These are phyloP conservation scores for Montipora sp. DNA, from an alignment of 64 coral and sea anemone species.

Conservation along the genomic window DNA sequence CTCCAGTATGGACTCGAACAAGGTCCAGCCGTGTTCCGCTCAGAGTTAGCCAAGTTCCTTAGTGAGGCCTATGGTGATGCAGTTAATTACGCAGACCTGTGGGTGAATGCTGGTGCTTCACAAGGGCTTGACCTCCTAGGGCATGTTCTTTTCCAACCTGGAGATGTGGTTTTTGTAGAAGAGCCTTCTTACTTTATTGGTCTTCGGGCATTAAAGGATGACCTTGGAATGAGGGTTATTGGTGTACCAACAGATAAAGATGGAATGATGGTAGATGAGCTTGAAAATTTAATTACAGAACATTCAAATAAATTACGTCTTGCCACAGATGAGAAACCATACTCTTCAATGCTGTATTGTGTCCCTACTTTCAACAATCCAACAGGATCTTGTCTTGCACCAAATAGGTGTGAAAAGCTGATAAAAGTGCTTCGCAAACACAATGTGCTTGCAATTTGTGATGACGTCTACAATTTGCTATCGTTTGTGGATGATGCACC, in stretches of 20 bases:
- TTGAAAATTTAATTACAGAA: constrained; percentile 72
- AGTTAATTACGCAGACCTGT: constrained; percentile 64
- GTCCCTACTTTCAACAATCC: constrained; percentile 92
- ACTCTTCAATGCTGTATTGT: constrained; percentile 74
- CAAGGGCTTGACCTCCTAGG: constrained; percentile 61
- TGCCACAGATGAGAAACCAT: constrained; percentile 65
- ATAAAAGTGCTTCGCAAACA: constrained; percentile 81
- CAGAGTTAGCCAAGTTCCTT: constrained; percentile 83
- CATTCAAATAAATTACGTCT: constrained; percentile 17
- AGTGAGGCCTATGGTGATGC: constrained; percentile 56
- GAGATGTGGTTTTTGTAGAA: constrained; percentile 85
- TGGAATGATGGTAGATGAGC: constrained; percentile 80
- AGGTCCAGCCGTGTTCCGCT: constrained; percentile 54
- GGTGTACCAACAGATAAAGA: constrained; percentile 69
- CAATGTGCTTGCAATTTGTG: constrained; percentile 83
- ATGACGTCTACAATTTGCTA: constrained; percentile 87
- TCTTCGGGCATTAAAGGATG: constrained; percentile 62
- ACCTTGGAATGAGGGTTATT: constrained; percentile 72
- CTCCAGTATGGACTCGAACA: constrained; percentile 78
- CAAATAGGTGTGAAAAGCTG: constrained; percentile 65
- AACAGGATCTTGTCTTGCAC: constrained; percentile 59
- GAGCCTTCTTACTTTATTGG: constrained; percentile 90
- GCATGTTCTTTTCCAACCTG: constrained; percentile 58
- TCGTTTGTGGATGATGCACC: constrained; percentile 64
- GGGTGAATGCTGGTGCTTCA: constrained; percentile 77